Conservation (phyloP, 2,113 vertebrate genomes). For the Agelaius phoeniceus region DNA sequence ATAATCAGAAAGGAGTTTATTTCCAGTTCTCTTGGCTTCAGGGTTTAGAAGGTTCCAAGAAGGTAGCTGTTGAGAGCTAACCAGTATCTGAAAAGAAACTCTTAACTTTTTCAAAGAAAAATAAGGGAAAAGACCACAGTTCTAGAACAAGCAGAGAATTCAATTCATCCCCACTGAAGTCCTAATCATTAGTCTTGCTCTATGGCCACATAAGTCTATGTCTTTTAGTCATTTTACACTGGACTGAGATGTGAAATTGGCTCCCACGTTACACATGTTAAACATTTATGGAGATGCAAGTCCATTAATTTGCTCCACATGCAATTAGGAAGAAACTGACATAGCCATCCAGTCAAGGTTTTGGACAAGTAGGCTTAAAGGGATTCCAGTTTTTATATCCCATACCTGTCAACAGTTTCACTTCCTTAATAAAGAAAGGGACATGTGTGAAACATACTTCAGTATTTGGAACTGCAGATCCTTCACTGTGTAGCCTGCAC, state of each 20-base stretch:
- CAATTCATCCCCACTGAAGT: neutral
- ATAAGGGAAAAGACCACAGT: neutral
- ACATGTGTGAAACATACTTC: neutral
- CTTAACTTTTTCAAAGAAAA: neutral
- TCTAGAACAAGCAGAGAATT: neutral
- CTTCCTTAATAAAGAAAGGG: neutral
- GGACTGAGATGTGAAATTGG: neutral
- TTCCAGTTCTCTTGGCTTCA: neutral
- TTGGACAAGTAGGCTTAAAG: neutral
- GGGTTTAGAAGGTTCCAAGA: neutral
- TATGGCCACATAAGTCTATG: neutral
- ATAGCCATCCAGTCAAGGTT: neutral
- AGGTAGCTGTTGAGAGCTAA: neutral
- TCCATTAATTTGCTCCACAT: neutral
- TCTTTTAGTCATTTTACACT: neutral
- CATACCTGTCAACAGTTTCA: neutral
- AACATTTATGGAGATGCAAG: neutral
- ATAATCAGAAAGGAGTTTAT: neutral
- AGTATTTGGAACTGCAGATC: neutral
- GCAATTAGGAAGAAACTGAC: neutral
- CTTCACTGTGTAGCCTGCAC: neutral
- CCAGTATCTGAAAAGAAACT: neutral
- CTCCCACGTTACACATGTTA: fast-evolving
- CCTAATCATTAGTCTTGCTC: neutral
- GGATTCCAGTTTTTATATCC: neutral